These are phyloP conservation scores for Tanypteryx hageni DNA, from an alignment of 2,888 invertebrate species.

Conservation along the genomic window DNA sequence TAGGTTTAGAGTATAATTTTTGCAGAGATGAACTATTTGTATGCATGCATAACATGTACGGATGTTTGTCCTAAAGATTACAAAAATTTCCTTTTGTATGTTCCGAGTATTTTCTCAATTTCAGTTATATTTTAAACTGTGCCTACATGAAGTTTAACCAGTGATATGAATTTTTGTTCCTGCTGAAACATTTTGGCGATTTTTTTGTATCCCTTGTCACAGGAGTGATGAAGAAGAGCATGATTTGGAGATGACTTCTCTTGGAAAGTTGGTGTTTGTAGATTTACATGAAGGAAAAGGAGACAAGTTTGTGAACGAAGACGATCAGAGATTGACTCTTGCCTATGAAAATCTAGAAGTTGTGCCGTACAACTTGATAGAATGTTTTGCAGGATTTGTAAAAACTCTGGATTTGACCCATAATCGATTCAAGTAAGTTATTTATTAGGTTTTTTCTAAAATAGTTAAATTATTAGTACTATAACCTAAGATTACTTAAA, in stretches of 20 bases:
- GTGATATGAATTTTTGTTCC: too few relatives aligned
- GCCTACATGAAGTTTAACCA: too few relatives aligned
- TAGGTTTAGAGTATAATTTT: too few relatives aligned
- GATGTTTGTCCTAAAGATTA: too few relatives aligned
- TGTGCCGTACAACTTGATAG: constrained; percentile 81
- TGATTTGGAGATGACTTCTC: constrained; percentile 73
- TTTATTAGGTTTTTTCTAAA: not conserved
- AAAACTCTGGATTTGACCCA: constrained; percentile 84
- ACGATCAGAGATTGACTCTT: constrained; percentile 80
- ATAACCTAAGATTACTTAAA: too few relatives aligned
- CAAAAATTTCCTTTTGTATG: too few relatives aligned
- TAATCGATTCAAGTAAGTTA: constrained; percentile 83
- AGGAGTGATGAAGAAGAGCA: constrained; percentile 69
- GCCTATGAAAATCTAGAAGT: constrained; percentile 83
- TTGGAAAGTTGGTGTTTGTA: constrained; percentile 73
- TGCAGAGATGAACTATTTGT: too few relatives aligned
- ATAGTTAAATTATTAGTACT: too few relatives aligned
- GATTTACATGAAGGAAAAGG: constrained; percentile 70
- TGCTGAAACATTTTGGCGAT: not conserved
- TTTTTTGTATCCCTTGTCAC: not conserved
- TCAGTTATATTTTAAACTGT: too few relatives aligned
- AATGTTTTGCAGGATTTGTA: constrained; percentile 80
- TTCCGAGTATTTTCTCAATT: too few relatives aligned
- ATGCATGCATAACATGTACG: too few relatives aligned
- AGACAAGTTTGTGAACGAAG: constrained; percentile 68